Evolutionary conservation across 1,140 invertebrate genomes (phyloP).

Genomic region (Eubasilissa regina): DNA sequence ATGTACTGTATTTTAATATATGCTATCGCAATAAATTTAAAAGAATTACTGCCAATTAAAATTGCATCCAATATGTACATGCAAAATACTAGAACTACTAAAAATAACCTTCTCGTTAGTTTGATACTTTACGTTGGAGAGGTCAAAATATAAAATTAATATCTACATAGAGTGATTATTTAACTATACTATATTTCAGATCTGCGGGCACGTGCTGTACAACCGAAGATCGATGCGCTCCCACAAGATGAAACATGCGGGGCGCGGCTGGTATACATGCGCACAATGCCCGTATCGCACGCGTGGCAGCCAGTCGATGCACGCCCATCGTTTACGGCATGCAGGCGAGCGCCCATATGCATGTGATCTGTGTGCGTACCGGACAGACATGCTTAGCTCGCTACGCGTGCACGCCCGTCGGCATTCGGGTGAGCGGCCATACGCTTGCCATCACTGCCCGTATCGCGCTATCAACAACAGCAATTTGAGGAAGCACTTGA

Average conservation of each 20-base stretch:
- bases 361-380: neutral
- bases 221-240: neutral
- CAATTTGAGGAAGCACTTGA: neutral
- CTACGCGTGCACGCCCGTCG: neutral
- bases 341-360: neutral
- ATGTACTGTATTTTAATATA: too few species aligned
- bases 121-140: too few species aligned
- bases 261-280: neutral
- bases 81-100: too few species aligned
- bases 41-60: too few species aligned
- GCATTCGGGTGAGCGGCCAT: constrained; percentile 1
- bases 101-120: too few species aligned
- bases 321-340: neutral
- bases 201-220: neutral
- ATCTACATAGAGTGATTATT: too few species aligned
- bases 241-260: neutral
- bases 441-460: neutral
- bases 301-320: neutral
- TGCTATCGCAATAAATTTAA: too few species aligned
- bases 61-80: too few species aligned
- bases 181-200: neutral
- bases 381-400: constrained; percentile 2
- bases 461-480: constrained; percentile 28
- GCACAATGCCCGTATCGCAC: constrained; percentile 9
- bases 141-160: too few species aligned